These are phyloP conservation scores for Catharus fuscescens DNA, from an alignment of 2,113 vertebrate genomes.

Conservation along the genomic window DNA sequence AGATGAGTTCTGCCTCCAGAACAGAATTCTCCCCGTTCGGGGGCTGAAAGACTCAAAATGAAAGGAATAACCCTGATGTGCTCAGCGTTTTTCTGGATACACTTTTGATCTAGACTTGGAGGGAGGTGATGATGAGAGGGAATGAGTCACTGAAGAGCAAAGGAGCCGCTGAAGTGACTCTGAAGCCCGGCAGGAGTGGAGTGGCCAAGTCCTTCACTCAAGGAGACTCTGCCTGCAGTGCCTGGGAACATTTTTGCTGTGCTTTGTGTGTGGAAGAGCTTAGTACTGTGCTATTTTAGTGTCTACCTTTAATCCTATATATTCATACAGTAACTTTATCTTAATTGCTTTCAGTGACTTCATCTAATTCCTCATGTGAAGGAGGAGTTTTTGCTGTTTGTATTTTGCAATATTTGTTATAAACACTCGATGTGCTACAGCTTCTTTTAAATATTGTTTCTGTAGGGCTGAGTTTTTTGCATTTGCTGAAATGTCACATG, in stretches of 20 bases:
- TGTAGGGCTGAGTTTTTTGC: fast-evolving
- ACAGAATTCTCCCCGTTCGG: neutral
- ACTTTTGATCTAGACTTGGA: neutral
- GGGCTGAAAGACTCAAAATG: neutral
- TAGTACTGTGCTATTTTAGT: neutral
- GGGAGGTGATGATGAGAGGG: neutral
- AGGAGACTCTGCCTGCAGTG: neutral
- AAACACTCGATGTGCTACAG: neutral
- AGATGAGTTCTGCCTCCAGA: neutral
- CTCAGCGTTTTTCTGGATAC: neutral
- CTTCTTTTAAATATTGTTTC: neutral
- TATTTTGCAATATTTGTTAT: neutral
- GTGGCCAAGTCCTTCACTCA: fast-evolving
- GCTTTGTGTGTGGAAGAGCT: neutral
- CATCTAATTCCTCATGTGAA: neutral
- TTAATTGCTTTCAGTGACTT: neutral
- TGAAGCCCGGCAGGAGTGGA: neutral
- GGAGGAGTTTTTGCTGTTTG: neutral
- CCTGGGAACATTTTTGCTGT: neutral
- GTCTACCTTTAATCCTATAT: neutral
- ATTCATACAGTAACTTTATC: neutral
- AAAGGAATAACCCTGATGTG: neutral
- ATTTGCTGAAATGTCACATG: neutral
- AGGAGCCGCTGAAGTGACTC: neutral
- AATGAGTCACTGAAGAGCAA: neutral